Conservation (phyloP, 2,113 vertebrate species). For the Turnix velox region DNA sequence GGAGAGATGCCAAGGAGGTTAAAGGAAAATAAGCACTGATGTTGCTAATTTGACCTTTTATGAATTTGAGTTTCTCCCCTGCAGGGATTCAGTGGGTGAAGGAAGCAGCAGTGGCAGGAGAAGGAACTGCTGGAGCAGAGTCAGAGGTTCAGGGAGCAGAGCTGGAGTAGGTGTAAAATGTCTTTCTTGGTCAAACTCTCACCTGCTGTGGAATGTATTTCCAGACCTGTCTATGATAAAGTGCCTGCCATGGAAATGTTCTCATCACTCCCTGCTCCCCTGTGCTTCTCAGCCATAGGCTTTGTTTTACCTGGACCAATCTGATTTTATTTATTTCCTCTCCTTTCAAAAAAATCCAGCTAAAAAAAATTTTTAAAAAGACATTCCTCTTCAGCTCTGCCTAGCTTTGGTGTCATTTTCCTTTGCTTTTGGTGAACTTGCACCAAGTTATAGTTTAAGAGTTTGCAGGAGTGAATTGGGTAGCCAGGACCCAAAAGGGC, state of each 20-base stretch:
- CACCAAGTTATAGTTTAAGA: background rate
- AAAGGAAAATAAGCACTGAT: background rate
- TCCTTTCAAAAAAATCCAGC: background rate
- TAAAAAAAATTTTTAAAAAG: background rate
- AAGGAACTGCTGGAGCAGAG: background rate
- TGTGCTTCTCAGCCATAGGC: background rate
- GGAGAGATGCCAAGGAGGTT: background rate
- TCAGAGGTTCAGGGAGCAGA: background rate
- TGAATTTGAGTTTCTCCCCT: background rate
- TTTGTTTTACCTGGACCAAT: background rate
- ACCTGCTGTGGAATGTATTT: background rate
- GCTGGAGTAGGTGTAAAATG: background rate
- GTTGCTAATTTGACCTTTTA: constrained; percentile 44
- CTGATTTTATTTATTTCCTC: background rate
- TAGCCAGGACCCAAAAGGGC: background rate
- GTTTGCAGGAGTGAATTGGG: background rate
- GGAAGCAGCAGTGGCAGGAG: background rate
- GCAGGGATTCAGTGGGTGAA: background rate
- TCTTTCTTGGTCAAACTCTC: background rate
- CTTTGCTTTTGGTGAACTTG: background rate
- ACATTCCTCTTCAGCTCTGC: background rate
- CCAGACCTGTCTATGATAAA: background rate
- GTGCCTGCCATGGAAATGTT: background rate
- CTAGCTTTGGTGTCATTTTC: background rate
- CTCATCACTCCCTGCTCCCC: background rate